Evolutionary conservation across 2,797 vertebrate species (phyloP).

Genomic region (Spinibarbus caldwelli): DNA sequence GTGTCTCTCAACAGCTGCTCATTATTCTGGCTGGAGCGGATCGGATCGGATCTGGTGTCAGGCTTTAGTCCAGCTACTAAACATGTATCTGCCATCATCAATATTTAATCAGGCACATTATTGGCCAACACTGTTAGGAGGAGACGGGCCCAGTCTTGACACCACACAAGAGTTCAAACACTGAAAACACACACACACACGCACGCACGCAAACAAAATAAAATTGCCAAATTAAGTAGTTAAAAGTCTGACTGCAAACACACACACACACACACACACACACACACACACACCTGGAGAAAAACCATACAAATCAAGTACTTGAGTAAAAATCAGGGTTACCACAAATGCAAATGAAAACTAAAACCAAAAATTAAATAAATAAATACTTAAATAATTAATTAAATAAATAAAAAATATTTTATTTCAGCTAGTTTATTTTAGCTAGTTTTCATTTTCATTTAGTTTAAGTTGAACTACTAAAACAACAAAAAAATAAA

Average conservation of each 20-base stretch:
- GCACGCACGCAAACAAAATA: neutral
- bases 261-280: neutral
- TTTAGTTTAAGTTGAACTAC: too few species aligned
- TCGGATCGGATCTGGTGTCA: slow-evolving; percentile 74
- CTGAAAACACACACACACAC: neutral
- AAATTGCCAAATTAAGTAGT: too few species aligned
- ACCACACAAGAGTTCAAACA: slow-evolving; percentile 45
- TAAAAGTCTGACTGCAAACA: neutral
- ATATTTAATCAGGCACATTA: slow-evolving; percentile 86
- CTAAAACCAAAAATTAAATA: too few species aligned
- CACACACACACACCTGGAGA: too few species aligned
- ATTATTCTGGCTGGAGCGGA: slow-evolving; percentile 76
- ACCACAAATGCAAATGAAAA: too few species aligned
- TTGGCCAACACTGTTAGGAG: slow-evolving; percentile 78
- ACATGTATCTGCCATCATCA: slow-evolving; percentile 80
- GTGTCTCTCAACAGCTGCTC: slow-evolving; percentile 81
- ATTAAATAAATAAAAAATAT: too few species aligned
- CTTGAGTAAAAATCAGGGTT: too few species aligned
- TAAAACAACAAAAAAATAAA: too few species aligned
- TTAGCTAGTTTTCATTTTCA: too few species aligned
- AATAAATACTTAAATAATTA: too few species aligned
- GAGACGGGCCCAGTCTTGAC: slow-evolving; percentile 77
- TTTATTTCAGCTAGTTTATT: too few species aligned
- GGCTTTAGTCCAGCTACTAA: slow-evolving; percentile 79
- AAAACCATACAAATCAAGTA: too few species aligned